Evolutionary conservation across 2,797 vertebrate genomes (phyloP).

Genomic region (Distichodus sexfasciatus): DNA sequence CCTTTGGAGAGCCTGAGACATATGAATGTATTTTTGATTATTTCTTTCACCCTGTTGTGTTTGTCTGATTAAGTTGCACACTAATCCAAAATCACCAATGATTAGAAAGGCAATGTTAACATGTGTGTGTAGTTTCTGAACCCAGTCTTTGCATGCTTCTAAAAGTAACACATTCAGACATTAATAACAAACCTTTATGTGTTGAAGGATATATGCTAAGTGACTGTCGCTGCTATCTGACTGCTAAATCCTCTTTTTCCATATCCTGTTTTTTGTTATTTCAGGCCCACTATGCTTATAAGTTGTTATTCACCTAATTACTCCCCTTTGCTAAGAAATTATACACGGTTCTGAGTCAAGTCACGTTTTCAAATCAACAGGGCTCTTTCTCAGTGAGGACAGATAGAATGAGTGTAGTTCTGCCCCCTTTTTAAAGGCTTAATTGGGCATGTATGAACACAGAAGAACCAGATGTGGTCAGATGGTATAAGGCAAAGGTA

Average conservation of each 20-base stretch:
- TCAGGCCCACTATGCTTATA: not conserved
- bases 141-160: not conserved
- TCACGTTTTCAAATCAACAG: not conserved
- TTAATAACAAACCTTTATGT: not conserved
- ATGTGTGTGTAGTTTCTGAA: not conserved
- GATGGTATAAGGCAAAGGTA: slow-evolving; percentile 26
- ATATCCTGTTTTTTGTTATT: not conserved
- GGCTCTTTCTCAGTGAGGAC: not conserved
- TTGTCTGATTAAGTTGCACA: not conserved
- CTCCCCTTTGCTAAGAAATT: not conserved
- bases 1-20: slow-evolving; percentile 4
- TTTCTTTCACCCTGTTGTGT: not conserved
- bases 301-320: not conserved
- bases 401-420: not conserved
- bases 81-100: not conserved
- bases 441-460: slow-evolving; percentile 25
- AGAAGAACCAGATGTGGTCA: slow-evolving; percentile 27
- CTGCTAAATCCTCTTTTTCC: not conserved
- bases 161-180: not conserved
- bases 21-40: not conserved
- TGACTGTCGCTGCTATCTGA: not conserved
- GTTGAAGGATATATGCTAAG: not conserved
- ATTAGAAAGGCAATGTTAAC: too few species aligned
- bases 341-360: not conserved
- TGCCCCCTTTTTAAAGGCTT: slow-evolving; percentile 13